Evolutionary conservation across 2,888 invertebrate genomes (phyloP).

Genomic region (Dicranocentrus wangi): DNA sequence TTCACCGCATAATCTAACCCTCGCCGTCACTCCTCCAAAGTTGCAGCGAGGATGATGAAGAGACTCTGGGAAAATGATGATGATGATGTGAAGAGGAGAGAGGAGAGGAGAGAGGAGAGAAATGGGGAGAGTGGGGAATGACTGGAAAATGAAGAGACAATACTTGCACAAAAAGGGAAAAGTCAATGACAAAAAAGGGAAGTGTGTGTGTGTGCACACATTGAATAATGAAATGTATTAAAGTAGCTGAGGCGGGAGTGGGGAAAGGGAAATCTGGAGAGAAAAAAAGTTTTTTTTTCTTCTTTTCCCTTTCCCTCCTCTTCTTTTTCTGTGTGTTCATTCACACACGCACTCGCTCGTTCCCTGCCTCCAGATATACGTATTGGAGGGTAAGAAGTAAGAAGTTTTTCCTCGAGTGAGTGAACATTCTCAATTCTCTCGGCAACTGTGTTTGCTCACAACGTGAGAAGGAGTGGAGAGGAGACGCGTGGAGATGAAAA

Average conservation of each 20-base stretch:
- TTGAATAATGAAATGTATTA: constrained; percentile 52
- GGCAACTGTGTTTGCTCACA: constrained; percentile 19
- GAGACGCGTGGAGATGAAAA: constrained; percentile 20
- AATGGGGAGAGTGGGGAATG: constrained; percentile 29
- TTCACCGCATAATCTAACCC: constrained; percentile 49
- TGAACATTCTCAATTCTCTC: not conserved
- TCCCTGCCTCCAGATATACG: not conserved
- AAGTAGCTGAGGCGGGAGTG: constrained; percentile 21
- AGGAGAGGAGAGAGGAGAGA: not conserved
- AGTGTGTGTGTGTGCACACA: constrained; percentile 25
- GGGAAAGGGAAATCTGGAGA: constrained; percentile 43
- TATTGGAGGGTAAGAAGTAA: not conserved
- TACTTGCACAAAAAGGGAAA: constrained; percentile 50
- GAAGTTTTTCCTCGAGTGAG: not conserved
- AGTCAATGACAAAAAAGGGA: constrained; percentile 44
- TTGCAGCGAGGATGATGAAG: not conserved
- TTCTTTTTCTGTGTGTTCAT: not conserved
- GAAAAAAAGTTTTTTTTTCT: constrained; percentile 12
- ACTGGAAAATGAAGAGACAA: constrained; percentile 60
- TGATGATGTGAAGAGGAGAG: not conserved
- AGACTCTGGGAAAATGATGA: not conserved
- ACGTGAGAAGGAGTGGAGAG: constrained; percentile 40
- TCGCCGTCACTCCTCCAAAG: not conserved
- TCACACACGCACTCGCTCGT: not conserved
- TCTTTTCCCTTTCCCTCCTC: constrained; percentile 12